Evolutionary conservation across 2,888 invertebrate genomes (phyloP).

Genomic region (Drosophila nigricruria): DNA sequence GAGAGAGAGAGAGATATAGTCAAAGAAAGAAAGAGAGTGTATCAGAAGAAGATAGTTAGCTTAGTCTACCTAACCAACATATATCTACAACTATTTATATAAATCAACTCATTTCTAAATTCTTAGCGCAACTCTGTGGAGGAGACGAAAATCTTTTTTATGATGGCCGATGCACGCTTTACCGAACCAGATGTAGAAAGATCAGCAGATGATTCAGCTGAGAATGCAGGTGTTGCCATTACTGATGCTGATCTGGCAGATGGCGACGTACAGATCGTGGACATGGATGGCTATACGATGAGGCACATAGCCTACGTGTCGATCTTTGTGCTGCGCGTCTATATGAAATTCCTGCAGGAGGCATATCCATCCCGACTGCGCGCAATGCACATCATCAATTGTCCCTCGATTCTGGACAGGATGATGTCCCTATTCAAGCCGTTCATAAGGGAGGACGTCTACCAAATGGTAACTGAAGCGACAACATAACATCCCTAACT

Average conservation of each 20-base stretch:
- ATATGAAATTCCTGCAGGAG: constrained; percentile 90
- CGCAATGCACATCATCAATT: constrained; percentile 89
- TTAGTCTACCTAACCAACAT: background rate
- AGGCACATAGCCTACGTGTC: constrained; percentile 88
- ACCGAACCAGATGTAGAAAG: constrained; percentile 43
- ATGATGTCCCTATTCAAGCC: constrained; percentile 87
- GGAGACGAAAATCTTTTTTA: constrained; percentile 78
- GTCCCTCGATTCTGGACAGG: constrained; percentile 87
- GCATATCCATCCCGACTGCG: constrained; percentile 89
- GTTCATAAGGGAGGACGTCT: constrained; percentile 88
- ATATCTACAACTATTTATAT: background rate
- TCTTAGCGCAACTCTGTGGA: constrained; percentile 71
- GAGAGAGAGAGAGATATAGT: background rate
- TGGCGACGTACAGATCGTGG: constrained; percentile 89
- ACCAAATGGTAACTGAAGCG: constrained; percentile 85
- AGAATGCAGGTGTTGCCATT: background rate
- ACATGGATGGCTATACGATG: constrained; percentile 88
- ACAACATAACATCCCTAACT: background rate
- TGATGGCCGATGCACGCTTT: constrained; percentile 77
- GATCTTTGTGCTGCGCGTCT: constrained; percentile 87
- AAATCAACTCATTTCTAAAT: background rate
- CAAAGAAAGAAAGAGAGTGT: background rate
- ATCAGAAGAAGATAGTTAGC: background rate
- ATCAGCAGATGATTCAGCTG: constrained; percentile 33
- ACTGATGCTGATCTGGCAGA: constrained; percentile 86